Percentiles rank a stretch among this genome's conserved stretches.
phyloP scores from a whole-genome alignment of 1,140 invertebrate genomes.

The Anadara kagoshimensis region DNA sequence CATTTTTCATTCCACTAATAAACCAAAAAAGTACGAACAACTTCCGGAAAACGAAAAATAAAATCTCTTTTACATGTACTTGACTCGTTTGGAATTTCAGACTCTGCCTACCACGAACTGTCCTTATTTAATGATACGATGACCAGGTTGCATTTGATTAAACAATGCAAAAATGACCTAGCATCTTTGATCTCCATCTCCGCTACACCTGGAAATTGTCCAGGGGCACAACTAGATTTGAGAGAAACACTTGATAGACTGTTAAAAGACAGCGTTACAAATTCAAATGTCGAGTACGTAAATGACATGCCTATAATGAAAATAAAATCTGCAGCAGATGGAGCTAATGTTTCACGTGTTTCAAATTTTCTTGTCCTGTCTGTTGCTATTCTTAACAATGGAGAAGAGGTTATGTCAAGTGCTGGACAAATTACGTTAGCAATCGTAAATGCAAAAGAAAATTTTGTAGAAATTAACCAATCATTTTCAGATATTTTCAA shows the following conservation, averaged over 20 bases:
- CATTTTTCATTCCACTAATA: background rate
- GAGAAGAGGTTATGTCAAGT: constrained; percentile 22
- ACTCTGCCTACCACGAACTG: constrained; percentile 8
- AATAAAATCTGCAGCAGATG: constrained; percentile 25
- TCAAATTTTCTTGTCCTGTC: constrained; percentile 22
- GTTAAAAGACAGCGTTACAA: constrained; percentile 2
- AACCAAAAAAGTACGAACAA: background rate
- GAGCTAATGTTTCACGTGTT: constrained; percentile 26
- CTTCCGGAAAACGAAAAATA: background rate
- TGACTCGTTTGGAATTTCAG: constrained; percentile 14
- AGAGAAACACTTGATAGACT: constrained; percentile 11
- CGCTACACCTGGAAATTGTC: constrained; percentile 5
- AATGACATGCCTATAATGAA: background rate
- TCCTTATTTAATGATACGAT: constrained; percentile 5
- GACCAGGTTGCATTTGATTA: constrained; percentile 6
- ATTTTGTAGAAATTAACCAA: constrained; percentile 12
- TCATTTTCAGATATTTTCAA: constrained; percentile 19
- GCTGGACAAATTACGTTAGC: constrained; percentile 15
- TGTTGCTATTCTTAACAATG: constrained; percentile 16
- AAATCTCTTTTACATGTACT: background rate
- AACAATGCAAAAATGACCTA: constrained; percentile 13
- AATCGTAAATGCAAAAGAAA: constrained; percentile 19
- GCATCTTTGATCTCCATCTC: constrained; percentile 1
- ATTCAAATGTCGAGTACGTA: background rate
- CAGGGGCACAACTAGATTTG: constrained; percentile 22